Evolutionary conservation across 2,797 vertebrate genomes (phyloP), one percentile per base, ranked within the genome.

Genomic region (Avahi laniger): DNA sequence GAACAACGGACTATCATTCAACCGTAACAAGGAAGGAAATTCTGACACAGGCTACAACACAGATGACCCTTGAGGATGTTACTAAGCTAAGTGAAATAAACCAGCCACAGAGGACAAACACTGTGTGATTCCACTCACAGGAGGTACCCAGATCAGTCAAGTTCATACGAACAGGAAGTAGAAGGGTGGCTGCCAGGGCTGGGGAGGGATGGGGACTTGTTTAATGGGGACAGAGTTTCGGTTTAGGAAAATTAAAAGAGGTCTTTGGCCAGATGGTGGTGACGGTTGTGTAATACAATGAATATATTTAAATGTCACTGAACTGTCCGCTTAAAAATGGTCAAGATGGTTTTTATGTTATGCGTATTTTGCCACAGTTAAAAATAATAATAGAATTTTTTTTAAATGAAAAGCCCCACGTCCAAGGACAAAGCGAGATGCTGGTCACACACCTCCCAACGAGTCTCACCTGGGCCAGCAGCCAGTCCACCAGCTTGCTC

Each of bases 401-500:
- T n/a, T 76, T 15, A 17, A 38, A 28, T 26, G 52, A 33, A 11
- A 67, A 76, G 72, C 24, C 8, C 33, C 20, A 1, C 2, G 22
- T 18, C 18, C 63, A 1, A 0, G 0, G 52, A 79, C 76, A 14
- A 13, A 24, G 30, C 1, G 0, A 46, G 63, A 7, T 0, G 20
- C 6, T 2, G 17, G 69, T 6, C 43, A 3, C 33, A 0, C 18
- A 41, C 26, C 24, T 24, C 4, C 0, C 12, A 61, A 10, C n/a
- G 1, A 10, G 1, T 1, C 11, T 97, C 99, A 99, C 99, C 99
- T 99, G 99, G 82, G 98, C 98, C 93, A 99, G 98, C 4, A 99
- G 99, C 99, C 99, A 99, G 95, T 99, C 99, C 93, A 99, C 99
- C 79, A 99, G 98, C 98, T 99, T 99, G 98, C 98, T 99, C 41